A percentile compares a stretch with the other conserved stretches of the same genome.
These are phyloP conservation scores for Thelaira solivaga DNA, from an alignment of 2,888 invertebrate species.

Conservation along the genomic window DNA sequence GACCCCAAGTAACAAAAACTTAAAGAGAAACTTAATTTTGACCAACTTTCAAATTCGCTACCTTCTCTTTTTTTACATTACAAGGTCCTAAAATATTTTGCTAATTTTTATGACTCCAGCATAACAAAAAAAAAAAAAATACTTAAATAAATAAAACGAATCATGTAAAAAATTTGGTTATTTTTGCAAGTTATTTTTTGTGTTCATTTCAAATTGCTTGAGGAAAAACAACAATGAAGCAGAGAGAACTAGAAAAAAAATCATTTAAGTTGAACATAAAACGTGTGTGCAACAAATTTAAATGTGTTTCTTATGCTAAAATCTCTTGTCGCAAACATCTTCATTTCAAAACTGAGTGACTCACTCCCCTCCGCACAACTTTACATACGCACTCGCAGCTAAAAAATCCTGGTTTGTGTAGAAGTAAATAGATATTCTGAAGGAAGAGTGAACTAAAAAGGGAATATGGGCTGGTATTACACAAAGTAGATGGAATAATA, in stretches of 20 bases:
- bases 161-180: conserved; percentile 24
- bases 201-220: not conserved
- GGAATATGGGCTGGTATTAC: not conserved
- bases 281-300: conserved; percentile 62
- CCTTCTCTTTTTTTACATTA: not conserved
- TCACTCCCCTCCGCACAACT: not conserved
- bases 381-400: too few species aligned
- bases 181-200: not conserved
- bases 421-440: too few species aligned
- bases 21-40: too few species aligned
- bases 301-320: conserved; percentile 62
- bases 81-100: too few species aligned
- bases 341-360: conserved; percentile 34
- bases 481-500: not conserved
- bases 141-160: conserved; percentile 50
- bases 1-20: too few species aligned
- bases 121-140: too few species aligned
- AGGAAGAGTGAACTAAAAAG: too few species aligned
- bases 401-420: not conserved
- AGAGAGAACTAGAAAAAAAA: not conserved
- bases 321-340: conserved; percentile 52
- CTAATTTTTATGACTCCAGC: conserved; percentile 28
- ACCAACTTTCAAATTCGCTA: too few species aligned
- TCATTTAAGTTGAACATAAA: conserved; percentile 48
- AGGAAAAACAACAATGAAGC: not conserved